Conservation (phyloP, 1,140 invertebrate genomes). For the Battus philenor region DNA sequence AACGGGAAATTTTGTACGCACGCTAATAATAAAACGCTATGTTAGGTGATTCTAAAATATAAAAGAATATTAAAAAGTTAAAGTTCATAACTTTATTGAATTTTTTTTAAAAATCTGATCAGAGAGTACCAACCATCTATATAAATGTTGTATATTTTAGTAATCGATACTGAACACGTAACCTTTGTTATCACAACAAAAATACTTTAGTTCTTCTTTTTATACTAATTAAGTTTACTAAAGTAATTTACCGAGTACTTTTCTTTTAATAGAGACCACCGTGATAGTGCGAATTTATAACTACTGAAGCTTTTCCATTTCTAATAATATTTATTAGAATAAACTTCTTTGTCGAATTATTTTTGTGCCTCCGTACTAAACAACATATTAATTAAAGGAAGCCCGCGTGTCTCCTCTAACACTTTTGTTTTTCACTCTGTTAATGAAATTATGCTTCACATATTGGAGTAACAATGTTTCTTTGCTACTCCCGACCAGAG, state of each 20-base stretch:
- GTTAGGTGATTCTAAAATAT: too few relatives aligned
- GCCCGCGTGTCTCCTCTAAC: conserved; percentile 6
- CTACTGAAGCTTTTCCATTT: too few relatives aligned
- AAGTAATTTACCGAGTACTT: background rate
- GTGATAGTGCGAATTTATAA: background rate
- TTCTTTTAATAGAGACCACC: background rate
- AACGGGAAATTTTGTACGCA: too few relatives aligned
- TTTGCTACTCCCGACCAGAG: conserved; percentile 9
- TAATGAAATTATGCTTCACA: conserved; percentile 16
- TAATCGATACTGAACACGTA: too few relatives aligned
- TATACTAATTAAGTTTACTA: background rate
- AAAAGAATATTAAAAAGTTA: too few relatives aligned
- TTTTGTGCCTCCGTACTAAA: background rate
- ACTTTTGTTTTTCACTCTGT: conserved; percentile 10
- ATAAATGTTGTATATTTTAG: too few relatives aligned
- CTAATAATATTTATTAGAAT: too few relatives aligned
- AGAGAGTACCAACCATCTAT: too few relatives aligned
- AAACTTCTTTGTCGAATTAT: too few relatives aligned
- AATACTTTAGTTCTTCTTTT: background rate
- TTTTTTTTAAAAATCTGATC: too few relatives aligned
- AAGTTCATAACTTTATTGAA: too few relatives aligned
- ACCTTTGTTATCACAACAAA: background rate
- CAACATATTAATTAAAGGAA: conserved; percentile 12
- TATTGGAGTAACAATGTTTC: conserved; percentile 13
- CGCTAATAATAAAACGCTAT: too few relatives aligned